A percentile compares a stretch with the other conserved stretches of the same genome.
Conservation (phyloP, 2,113 vertebrate genomes). For the Eolophus roseicapilla region DNA sequence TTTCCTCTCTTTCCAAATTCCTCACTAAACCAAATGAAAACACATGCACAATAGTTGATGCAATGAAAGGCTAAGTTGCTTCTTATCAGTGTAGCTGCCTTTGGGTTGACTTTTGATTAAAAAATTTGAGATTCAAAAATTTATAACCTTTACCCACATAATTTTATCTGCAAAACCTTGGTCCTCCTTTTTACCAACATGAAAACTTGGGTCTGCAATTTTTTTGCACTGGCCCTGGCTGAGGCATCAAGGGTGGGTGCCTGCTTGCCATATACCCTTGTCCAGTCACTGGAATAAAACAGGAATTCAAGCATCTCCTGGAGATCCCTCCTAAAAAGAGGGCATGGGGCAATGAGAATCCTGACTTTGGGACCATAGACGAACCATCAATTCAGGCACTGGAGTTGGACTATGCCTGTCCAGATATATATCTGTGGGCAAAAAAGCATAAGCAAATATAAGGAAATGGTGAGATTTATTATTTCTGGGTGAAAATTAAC, state of each 20-base stretch:
- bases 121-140: background rate
- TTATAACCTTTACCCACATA: background rate
- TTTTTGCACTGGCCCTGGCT: background rate
- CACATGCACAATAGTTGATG: background rate
- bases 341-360: background rate
- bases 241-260: background rate
- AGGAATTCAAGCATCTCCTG: background rate
- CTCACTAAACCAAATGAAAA: background rate
- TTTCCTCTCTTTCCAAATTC: background rate
- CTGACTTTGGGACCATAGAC: background rate
- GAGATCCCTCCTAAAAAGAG: background rate
- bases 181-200: background rate
- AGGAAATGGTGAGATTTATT: background rate
- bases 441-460: background rate
- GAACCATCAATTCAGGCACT: background rate
- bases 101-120: background rate
- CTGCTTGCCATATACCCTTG: background rate
- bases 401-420: background rate
- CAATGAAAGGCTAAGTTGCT: background rate
- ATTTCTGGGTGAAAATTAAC: background rate
- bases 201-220: background rate
- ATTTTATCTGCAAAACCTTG: background rate
- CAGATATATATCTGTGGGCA: background rate
- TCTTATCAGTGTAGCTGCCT: background rate
- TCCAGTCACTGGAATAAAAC: background rate